Evolutionary conservation across 2,888 invertebrate genomes (phyloP), one percentile per base, ranked within the genome.

Genomic region (Drosophila testacea): DNA sequence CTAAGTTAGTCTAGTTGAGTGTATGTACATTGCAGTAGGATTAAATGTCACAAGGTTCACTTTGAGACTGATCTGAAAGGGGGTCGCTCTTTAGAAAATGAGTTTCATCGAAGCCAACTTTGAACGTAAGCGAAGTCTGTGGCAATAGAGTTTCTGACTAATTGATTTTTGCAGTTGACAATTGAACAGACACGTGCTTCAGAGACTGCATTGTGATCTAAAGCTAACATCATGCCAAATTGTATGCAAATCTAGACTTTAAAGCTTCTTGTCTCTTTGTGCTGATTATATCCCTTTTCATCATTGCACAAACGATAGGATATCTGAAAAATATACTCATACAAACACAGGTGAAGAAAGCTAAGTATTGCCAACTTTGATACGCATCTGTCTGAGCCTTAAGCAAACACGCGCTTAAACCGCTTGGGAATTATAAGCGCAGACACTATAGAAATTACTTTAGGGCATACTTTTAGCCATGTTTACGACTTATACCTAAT

Each of bases 391-490:
- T 2, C 6, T 44, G 13, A 44, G 47, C 22, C 48, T 22, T 11
- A 6, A 0, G 22, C 42, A 50, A 30, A 22, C 41, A 28, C n/a
- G 41, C 11, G 34, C n/a, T 44, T 41, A 28, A 71, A 56, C 51
- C n/a, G 10, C 27, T 60, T 52, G 30, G 6, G 56, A 56, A 42
- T 54, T 38, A 36, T 22, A 61, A 46, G 55, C 41, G 28, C 63
- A 50, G 1, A 13, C 13, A 22, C 27, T 28, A 10, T 30, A 6
- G 16, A 30, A 59, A 59, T 50, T 16, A 16, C 38, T 16, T 50
- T 42, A 5, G 6, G 10, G 42, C 34, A 42, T 34, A 51, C 13
- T 42, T 42, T n/a, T n/a, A 22, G 22, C 42, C 13, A 10, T 55
- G 28, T 52, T 54, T 41, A 54, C 41, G 41, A 13, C 36, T 44